phyloP scores from a whole-genome alignment of 2,888 invertebrate genomes.

The Marasmarcha lunaedactyla region DNA sequence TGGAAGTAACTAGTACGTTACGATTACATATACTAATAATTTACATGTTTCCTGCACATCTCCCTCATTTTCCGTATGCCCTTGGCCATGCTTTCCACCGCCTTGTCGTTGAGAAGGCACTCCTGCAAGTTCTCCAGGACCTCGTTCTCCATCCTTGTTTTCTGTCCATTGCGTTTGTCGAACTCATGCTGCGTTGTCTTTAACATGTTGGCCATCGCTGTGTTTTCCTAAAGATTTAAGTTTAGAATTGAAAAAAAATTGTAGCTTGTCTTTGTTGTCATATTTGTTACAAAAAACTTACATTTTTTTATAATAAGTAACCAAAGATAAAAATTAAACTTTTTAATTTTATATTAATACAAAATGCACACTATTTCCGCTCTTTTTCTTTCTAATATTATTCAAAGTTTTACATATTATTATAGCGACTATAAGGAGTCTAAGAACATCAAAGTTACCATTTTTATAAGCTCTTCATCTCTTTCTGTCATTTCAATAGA shows the following conservation, averaged over 20 bases:
- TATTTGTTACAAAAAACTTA: no score
- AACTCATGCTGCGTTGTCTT: constrained; percentile 40
- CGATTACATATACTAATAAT: no score
- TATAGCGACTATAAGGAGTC: no score
- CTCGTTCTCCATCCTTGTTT: constrained; percentile 73
- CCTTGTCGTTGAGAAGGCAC: constrained; percentile 77
- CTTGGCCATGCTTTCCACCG: constrained; percentile 66
- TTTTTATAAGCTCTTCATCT: constrained; percentile 67
- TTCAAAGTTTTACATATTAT: no score
- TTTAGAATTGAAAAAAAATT: constrained; percentile 18
- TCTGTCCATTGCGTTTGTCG: constrained; percentile 64
- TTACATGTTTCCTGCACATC: constrained; percentile 59
- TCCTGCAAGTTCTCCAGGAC: constrained; percentile 75
- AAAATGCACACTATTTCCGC: no score
- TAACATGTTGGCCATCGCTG: constrained; percentile 43
- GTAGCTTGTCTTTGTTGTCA: background rate
- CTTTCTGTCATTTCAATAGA: constrained; percentile 73
- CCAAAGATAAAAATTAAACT: no score
- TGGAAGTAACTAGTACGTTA: no score
- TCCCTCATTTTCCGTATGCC: constrained; percentile 62
- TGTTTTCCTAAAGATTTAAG: constrained; percentile 69
- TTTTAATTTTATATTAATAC: no score
- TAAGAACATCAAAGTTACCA: no score
- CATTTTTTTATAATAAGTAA: no score
- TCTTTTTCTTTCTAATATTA: no score